Evolutionary conservation across 2,888 invertebrate genomes (phyloP), one percentile per base, ranked within the genome.

Genomic region (Eupelmus urozonus): DNA sequence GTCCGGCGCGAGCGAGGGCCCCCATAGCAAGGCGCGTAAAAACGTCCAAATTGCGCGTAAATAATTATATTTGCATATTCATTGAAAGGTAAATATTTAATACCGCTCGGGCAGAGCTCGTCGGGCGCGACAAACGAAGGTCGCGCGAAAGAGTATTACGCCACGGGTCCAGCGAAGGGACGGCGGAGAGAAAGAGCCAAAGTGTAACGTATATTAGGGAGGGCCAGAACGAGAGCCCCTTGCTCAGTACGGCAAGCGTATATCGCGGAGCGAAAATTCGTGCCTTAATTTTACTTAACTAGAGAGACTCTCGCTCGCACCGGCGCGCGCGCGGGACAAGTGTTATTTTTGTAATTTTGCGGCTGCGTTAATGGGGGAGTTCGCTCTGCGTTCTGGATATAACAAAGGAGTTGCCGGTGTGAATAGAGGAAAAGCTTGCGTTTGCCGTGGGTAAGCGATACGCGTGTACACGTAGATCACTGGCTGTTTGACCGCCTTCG

Each of bases 21-120:
- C n/a, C n/a, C n/a, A n/a, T n/a, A n/a, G 81, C 82, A 82, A 78
- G 81, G 81, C 82, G 88, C 84, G 87, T 86, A 89, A 89, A 89
- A 89, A 88, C 87, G 87, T 86, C 86, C 86, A 89, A 89, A 89
- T 89, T 89, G 88, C 87, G 88, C 88, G 88, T 90, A 88, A 89
- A 89, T 89, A 89, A 88, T 90, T 88, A 89, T 89, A 88, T 90
- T 90, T 89, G 89, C 89, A 90, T 89, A 90, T 89, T 90, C 88
- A 90, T 90, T 87, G 87, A 87, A 88, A 89, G 85, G 89, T 89
- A 89, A 90, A 90, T 89, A 89, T 89, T 89, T 89, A 89, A 89
- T 86, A 83, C 84, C 80, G 81, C 76, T 49, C 79, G 82, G 79
- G 82, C 78, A 80, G 83, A 81, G 70, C 69, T 79, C 57, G 53